Percentiles rank a stretch among this genome's conserved stretches.
phyloP scores from a whole-genome alignment of 2,888 invertebrate genomes.

The Onchidella celtica region DNA sequence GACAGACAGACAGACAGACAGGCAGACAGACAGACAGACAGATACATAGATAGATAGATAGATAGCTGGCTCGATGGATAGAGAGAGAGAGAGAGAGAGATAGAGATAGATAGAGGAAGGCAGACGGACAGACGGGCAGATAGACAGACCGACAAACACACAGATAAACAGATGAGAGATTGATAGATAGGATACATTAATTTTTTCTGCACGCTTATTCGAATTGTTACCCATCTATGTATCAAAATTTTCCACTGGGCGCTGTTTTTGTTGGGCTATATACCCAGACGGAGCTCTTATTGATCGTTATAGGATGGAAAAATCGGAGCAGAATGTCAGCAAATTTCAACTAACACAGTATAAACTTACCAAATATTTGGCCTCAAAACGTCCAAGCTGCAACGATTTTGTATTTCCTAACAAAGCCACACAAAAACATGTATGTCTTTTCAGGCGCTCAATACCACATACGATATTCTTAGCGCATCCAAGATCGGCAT shows the following conservation, averaged over 20 bases:
- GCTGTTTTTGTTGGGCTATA: no score
- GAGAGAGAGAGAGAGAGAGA: neutral
- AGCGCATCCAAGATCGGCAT: neutral
- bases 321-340: no score
- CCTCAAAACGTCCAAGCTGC: neutral
- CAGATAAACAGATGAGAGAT: neutral
- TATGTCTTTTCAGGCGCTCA: neutral
- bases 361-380: neutral
- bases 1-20: neutral
- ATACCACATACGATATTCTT: neutral
- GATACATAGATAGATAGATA: neutral
- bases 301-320: no score
- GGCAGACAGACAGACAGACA: neutral
- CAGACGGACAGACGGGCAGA: neutral
- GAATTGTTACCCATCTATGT: no score
- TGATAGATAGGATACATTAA: neutral
- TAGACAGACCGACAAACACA: neutral
- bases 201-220: no score
- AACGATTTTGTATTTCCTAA: no score
- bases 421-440: no score
- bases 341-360: neutral
- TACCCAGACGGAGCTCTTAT: no score
- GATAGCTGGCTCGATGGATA: neutral
- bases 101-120: neutral
- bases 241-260: no score